These are phyloP conservation scores for Prionailurus bengalensis DNA, from an alignment of 2,113 vertebrate species.

Conservation along the genomic window DNA sequence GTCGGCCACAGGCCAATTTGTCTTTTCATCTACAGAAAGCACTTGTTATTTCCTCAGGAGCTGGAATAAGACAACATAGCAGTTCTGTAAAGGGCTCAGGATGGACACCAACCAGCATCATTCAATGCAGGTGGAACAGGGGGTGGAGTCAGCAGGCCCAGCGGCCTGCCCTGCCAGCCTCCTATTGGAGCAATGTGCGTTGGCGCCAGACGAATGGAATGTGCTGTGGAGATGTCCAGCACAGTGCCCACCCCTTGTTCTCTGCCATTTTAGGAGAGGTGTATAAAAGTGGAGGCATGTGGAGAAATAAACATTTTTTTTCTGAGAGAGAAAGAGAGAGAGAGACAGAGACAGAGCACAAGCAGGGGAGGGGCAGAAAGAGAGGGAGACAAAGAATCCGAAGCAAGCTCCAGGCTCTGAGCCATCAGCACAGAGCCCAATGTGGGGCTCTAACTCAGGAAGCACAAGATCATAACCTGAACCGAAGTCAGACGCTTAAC, in stretches of 20 bases:
- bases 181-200: not conserved
- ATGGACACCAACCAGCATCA: not conserved
- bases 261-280: not conserved
- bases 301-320: not conserved
- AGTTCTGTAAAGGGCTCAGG: not conserved
- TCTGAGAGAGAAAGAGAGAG: too few species aligned
- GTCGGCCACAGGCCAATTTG: not conserved
- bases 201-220: too few species aligned
- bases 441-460: too few species aligned
- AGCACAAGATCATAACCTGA: too few species aligned
- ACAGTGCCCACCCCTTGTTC: not conserved
- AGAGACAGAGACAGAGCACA: too few species aligned
- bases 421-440: too few species aligned
- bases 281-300: not conserved
- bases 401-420: too few species aligned
- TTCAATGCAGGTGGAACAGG: not conserved
- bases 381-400: too few species aligned
- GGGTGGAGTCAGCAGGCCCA: not conserved
- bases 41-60: not conserved
- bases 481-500: too few species aligned
- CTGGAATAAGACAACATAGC: not conserved
- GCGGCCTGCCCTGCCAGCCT: not conserved
- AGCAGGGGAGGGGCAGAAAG: too few species aligned
- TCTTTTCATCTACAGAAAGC: not conserved
- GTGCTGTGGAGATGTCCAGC: accelerated